These are phyloP conservation scores for Aurelia sp. DNA, from an alignment of 30 jellyfish, hydroid and myxozoan species.

Conservation along the genomic window DNA sequence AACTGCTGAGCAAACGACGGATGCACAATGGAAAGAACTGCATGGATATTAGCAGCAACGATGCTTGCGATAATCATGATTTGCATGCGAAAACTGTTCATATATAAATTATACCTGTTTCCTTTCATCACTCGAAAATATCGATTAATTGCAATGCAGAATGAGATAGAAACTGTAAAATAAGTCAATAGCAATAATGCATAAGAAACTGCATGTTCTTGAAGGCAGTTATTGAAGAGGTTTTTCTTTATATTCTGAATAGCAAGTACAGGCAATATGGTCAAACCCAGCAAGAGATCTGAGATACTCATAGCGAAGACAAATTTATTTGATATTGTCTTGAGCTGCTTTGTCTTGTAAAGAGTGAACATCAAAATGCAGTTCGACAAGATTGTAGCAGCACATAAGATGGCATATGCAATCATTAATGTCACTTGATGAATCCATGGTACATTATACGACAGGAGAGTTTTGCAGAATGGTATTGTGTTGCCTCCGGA, in stretches of 20 bases:
- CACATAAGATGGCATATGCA: neutral
- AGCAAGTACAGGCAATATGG: constrained; percentile 22
- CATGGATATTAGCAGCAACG: constrained; percentile 8
- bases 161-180: constrained; percentile 37
- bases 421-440: no score
- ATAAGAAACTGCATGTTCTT: constrained; percentile 18
- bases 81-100: constrained; percentile 47
- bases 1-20: constrained; percentile 18
- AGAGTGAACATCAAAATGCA: constrained; percentile 33
- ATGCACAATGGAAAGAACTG: neutral
- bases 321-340: constrained; percentile 42
- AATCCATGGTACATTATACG: no score
- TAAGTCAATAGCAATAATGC: constrained; percentile 20
- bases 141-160: constrained; percentile 29
- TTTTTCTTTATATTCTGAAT: neutral
- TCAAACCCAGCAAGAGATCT: constrained; percentile 42
- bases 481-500: no score
- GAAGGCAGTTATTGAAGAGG: constrained; percentile 7
- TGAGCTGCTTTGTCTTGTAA: constrained; percentile 50
- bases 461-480: no score
- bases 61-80: constrained; percentile 17
- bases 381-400: constrained; percentile 6
- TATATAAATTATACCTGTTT: constrained; percentile 30
- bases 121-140: constrained; percentile 40
- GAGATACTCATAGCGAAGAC: constrained; percentile 44